Evolutionary conservation across 1,140 invertebrate genomes (phyloP).

Genomic region (Ericerus pela): DNA sequence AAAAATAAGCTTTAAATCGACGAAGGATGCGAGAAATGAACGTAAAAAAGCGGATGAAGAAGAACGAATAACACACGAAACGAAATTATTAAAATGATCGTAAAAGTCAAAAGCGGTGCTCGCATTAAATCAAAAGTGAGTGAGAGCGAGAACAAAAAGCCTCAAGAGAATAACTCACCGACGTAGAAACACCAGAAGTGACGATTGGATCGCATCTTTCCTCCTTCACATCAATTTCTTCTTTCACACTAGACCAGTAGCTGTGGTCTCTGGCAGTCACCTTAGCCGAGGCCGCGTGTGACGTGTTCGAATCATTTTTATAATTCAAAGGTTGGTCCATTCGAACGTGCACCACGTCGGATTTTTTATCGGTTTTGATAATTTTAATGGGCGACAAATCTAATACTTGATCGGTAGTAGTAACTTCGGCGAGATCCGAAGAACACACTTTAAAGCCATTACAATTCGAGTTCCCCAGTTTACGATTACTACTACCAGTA

Average conservation of each 20-base stretch:
- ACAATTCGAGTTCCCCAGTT: no score
- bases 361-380: background rate
- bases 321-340: background rate
- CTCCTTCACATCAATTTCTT: background rate
- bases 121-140: no score
- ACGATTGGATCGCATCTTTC: background rate
- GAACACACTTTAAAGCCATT: no score
- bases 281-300: background rate
- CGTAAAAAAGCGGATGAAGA: no score
- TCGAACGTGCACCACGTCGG: background rate
- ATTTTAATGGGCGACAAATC: constrained; percentile 16
- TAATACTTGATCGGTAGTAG: constrained; percentile 8
- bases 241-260: background rate
- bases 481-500: no score
- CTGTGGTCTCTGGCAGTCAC: constrained; percentile 1
- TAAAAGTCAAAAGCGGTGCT: no score
- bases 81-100: no score
- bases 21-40: no score
- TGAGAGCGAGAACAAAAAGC: no score
- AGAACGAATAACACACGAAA: no score
- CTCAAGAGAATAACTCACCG: background rate
- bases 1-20: no score
- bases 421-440: background rate
- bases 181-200: background rate
- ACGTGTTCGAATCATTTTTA: background rate